A percentile compares a stretch with the other conserved stretches of the same genome.
These are phyloP conservation scores for Bombus sibiricus DNA, from an alignment of 1,140 invertebrate genomes.

Conservation along the genomic window DNA sequence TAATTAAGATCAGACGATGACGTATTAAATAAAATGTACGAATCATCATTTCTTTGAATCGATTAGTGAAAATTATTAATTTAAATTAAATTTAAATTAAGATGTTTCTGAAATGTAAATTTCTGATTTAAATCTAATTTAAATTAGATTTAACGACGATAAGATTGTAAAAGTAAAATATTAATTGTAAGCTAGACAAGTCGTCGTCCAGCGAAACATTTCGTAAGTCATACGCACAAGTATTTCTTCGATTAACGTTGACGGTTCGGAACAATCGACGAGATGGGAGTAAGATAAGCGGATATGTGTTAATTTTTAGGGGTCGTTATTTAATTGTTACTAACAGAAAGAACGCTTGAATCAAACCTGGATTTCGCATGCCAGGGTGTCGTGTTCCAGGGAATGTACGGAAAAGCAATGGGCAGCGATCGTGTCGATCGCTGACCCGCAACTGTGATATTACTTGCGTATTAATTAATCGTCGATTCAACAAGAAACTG, in stretches of 20 bases:
- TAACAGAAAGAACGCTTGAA: slow-evolving; percentile 70
- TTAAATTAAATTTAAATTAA: not conserved
- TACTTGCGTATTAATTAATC: slow-evolving; percentile 81
- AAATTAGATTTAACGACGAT: not conserved
- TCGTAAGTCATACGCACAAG: slow-evolving; percentile 33
- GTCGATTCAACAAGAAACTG: slow-evolving; percentile 78
- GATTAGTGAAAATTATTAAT: slow-evolving; percentile 36
- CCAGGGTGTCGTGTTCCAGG: slow-evolving; percentile 55
- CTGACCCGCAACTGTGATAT: slow-evolving; percentile 80
- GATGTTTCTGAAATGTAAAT: not conserved
- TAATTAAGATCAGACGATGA: slow-evolving; percentile 20
- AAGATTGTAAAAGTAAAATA: slow-evolving; percentile 8
- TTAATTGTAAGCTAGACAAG: not conserved
- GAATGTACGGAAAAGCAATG: slow-evolving; percentile 69
- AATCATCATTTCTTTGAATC: slow-evolving; percentile 41
- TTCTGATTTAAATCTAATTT: slow-evolving; percentile 10
- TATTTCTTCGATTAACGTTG: slow-evolving; percentile 41
- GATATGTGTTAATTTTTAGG: slow-evolving; percentile 57
- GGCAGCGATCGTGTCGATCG: slow-evolving; percentile 65
- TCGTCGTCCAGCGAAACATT: slow-evolving; percentile 42
- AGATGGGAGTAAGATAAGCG: slow-evolving; percentile 49
- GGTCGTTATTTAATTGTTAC: slow-evolving; percentile 76
- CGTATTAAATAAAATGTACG: not conserved
- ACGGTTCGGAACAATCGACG: slow-evolving; percentile 59
- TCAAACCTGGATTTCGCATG: slow-evolving; percentile 61